Percentiles rank a stretch among this genome's conserved stretches.
These are phyloP conservation scores for Bubo bubo DNA, from an alignment of 2,113 vertebrate species.

Conservation along the genomic window DNA sequence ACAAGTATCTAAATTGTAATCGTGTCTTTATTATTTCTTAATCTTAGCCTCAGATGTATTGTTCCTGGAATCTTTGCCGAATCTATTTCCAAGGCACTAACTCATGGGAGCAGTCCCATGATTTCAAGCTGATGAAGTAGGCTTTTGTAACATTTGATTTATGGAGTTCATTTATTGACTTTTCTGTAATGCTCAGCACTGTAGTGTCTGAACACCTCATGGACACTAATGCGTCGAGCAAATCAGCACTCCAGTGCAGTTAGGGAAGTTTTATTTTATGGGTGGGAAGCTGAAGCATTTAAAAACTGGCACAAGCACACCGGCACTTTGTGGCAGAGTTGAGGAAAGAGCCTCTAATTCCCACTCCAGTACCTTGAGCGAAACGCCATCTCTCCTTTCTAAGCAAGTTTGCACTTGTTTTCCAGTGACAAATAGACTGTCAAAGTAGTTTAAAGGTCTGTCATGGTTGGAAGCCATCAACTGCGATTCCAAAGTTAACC, in stretches of 20 bases:
- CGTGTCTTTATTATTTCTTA: background rate
- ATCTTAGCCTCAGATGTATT: background rate
- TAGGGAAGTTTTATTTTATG: background rate
- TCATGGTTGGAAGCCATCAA: slow-evolving; percentile 4
- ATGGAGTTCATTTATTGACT: slow-evolving; percentile 25
- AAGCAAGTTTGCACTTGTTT: slow-evolving; percentile 10
- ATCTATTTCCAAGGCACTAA: slow-evolving; percentile 3
- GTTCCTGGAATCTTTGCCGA: slow-evolving; percentile 6
- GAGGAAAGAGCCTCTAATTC: background rate
- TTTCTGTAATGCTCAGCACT: background rate
- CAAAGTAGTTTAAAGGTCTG: slow-evolving; percentile 31
- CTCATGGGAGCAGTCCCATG: background rate
- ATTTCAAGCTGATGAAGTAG: background rate
- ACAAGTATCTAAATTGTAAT: background rate
- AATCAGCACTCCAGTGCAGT: background rate
- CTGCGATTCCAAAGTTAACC: background rate
- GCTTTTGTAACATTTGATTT: slow-evolving; percentile 44
- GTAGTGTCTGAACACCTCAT: background rate
- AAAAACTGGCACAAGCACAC: background rate
- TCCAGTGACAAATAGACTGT: slow-evolving; percentile 31
- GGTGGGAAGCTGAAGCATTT: background rate
- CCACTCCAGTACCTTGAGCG: background rate
- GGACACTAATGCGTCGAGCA: background rate
- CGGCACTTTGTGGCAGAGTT: background rate
- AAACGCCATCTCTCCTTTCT: background rate